These are phyloP conservation scores for Pluvialis apricaria DNA, from an alignment of 2,113 vertebrate species.

Conservation along the genomic window DNA sequence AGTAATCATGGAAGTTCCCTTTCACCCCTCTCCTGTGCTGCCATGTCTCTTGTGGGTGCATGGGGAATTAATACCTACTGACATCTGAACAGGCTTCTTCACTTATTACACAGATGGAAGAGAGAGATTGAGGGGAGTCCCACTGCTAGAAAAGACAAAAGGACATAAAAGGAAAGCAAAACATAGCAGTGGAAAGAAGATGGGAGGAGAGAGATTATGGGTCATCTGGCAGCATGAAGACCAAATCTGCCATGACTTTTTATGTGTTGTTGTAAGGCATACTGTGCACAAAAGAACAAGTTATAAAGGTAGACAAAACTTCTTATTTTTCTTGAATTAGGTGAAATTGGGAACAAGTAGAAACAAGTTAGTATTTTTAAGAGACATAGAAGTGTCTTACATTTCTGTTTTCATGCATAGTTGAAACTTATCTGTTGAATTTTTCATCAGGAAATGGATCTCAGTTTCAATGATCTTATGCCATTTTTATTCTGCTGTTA, in stretches of 20 bases:
- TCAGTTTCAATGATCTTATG: not conserved
- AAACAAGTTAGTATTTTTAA: not conserved
- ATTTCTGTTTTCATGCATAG: not conserved
- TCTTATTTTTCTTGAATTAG: not conserved
- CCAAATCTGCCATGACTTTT: not conserved
- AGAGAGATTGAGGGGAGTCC: not conserved
- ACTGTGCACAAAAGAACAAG: not conserved
- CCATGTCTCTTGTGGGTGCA: not conserved
- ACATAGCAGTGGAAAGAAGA: not conserved
- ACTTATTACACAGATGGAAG: not conserved
- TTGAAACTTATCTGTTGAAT: not conserved
- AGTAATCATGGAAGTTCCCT: not conserved
- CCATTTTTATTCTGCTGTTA: slow-evolving; percentile 2
- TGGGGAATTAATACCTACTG: not conserved
- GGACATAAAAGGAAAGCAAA: not conserved
- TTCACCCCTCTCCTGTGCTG: not conserved
- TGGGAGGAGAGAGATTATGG: not conserved
- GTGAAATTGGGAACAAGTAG: not conserved
- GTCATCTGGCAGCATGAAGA: not conserved
- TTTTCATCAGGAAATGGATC: not conserved
- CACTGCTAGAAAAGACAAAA: not conserved
- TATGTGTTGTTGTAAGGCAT: not conserved
- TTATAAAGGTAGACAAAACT: not conserved
- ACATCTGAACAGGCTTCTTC: not conserved
- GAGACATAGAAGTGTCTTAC: not conserved